Evolutionary conservation across 2,113 vertebrate species (phyloP).

Genomic region (Spilogale gracilis): DNA sequence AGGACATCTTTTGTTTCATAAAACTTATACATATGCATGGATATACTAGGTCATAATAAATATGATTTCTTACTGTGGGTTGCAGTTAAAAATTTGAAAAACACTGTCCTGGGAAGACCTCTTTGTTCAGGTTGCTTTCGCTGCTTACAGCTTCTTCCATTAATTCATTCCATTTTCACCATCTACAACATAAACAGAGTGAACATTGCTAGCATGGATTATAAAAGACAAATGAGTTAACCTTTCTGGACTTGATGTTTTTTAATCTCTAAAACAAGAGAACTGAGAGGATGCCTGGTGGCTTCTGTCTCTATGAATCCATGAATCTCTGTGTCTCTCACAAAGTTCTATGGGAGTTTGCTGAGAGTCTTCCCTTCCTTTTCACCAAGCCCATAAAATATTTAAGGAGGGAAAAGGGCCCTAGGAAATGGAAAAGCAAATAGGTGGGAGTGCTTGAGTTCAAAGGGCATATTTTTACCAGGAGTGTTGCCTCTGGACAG

Average conservation of each 20-base stretch:
- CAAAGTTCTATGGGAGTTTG: neutral
- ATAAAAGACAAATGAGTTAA: conserved; percentile 6
- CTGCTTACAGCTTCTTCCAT: conserved; percentile 23
- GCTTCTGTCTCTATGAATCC: neutral
- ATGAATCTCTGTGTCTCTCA: neutral
- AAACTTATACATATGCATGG: neutral
- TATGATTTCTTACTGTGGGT: neutral
- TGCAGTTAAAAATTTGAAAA: neutral
- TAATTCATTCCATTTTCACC: conserved; percentile 49
- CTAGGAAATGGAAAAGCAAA: conserved; percentile 28
- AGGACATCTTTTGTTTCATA: neutral
- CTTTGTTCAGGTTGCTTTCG: neutral
- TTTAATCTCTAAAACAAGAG: neutral
- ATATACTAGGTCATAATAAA: neutral
- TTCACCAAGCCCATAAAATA: neutral
- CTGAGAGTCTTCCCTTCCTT: neutral
- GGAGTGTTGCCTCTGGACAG: neutral
- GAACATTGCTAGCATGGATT: neutral
- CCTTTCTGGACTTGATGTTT: conserved; percentile 2
- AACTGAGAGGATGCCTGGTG: neutral
- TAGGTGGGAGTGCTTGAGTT: conserved; percentile 31
- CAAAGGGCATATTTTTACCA: conserved; percentile 50
- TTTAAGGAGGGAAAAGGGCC: neutral
- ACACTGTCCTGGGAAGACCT: neutral
- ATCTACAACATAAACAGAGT: conserved; percentile 30